Percentiles rank a stretch among this genome's conserved stretches.
Conservation (phyloP, 2,888 invertebrate genomes). For the Macrophya annulata region DNA sequence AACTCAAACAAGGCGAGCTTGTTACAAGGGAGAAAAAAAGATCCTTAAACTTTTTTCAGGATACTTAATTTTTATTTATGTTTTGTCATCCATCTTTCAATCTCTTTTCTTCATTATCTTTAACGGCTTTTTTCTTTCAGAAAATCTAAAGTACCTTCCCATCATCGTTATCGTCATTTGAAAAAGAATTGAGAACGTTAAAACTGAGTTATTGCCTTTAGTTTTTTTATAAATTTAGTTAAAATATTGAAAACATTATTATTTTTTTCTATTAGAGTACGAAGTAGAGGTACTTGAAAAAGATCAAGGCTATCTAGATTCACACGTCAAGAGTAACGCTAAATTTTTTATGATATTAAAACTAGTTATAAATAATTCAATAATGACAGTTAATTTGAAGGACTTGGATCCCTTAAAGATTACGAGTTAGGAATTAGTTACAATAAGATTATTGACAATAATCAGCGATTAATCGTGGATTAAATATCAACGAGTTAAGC, state of each 20-base stretch:
- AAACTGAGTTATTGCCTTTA: neutral
- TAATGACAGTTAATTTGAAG: neutral
- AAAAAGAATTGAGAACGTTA: no score
- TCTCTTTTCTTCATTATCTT: constrained; percentile 6
- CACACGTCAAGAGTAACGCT: neutral
- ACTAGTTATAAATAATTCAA: constrained; percentile 7
- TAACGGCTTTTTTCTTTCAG: neutral
- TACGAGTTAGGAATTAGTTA: neutral
- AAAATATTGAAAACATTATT: neutral
- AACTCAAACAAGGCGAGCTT: constrained; percentile 4
- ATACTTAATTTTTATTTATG: neutral
- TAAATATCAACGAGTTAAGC: neutral
- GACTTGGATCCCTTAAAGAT: neutral
- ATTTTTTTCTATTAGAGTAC: neutral
- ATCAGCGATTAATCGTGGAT: neutral
- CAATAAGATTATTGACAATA: neutral
- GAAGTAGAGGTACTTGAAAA: neutral
- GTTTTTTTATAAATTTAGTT: neutral
- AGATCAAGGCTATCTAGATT: neutral
- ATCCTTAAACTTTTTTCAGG: neutral
- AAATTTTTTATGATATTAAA: neutral
- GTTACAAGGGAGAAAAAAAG: neutral
- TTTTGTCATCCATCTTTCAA: neutral
- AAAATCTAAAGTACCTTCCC: neutral
- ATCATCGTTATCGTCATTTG: neutral